Evolutionary conservation across 2,888 invertebrate species (phyloP).

Genomic region (Luperina nickerlii): DNA sequence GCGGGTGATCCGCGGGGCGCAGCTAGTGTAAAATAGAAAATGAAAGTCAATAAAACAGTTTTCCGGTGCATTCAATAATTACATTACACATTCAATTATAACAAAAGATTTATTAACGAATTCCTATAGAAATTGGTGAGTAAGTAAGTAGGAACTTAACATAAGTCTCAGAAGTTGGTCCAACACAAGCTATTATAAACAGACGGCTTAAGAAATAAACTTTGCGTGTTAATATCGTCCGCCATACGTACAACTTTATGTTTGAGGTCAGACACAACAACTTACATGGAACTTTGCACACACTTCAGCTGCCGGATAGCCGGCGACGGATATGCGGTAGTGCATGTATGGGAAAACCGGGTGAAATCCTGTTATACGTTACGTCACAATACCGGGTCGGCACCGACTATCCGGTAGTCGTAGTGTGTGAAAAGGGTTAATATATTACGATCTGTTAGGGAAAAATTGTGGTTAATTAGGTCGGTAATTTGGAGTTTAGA

Average conservation of each 20-base stretch:
- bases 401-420: neutral
- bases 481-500: neutral
- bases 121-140: neutral
- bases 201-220: conserved; percentile 28
- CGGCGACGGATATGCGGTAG: neutral
- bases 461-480: conserved; percentile 37
- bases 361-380: no score
- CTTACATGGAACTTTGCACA: conserved; percentile 2
- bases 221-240: conserved; percentile 50
- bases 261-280: conserved; percentile 22
- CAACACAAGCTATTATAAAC: conserved; percentile 34
- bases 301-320: neutral
- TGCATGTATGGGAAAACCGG: neutral
- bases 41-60: neutral
- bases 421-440: conserved; percentile 18
- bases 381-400: neutral
- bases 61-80: neutral
- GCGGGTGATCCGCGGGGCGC: no score
- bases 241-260: conserved; percentile 21
- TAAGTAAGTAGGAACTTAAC: neutral
- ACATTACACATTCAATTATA: no score
- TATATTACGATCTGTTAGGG: conserved; percentile 41
- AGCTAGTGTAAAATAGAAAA: conserved; percentile 1
- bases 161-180: conserved; percentile 15
- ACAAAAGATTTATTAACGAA: no score